Percentiles rank a stretch among this genome's conserved stretches.
Evolutionary conservation across 2,113 vertebrate genomes (phyloP).

Genomic region (Furnarius figulus): DNA sequence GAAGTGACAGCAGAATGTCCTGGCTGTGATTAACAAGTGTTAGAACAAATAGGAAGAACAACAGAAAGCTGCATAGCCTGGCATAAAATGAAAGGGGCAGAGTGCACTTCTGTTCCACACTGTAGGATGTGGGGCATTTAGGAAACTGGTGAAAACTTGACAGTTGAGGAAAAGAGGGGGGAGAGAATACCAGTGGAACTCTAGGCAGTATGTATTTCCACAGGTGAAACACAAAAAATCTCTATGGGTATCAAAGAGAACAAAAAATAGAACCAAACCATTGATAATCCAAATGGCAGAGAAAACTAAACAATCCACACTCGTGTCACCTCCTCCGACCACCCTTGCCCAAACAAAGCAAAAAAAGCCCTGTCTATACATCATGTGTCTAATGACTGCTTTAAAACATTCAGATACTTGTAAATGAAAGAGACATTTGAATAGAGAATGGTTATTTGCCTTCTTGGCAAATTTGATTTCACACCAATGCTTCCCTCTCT

Average conservation of each 20-base stretch:
- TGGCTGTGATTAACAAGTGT: background rate
- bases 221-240: background rate
- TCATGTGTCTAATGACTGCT: background rate
- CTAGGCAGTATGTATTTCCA: background rate
- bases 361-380: fast-evolving
- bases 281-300: background rate
- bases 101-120: background rate
- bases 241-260: background rate
- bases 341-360: background rate
- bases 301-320: background rate
- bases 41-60: background rate
- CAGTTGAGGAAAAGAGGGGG: background rate
- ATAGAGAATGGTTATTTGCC: background rate
- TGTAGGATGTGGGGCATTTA: background rate
- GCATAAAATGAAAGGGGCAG: background rate
- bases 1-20: background rate
- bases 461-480: background rate
- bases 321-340: background rate
- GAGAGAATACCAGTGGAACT: background rate
- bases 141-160: background rate
- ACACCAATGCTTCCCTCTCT: background rate
- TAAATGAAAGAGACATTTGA: background rate
- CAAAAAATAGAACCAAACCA: background rate
- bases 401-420: background rate
- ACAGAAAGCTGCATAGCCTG: background rate